Percentiles rank a stretch among this genome's conserved stretches.
Conservation (phyloP, 2,113 vertebrate genomes). For the Amazona vittata region DNA sequence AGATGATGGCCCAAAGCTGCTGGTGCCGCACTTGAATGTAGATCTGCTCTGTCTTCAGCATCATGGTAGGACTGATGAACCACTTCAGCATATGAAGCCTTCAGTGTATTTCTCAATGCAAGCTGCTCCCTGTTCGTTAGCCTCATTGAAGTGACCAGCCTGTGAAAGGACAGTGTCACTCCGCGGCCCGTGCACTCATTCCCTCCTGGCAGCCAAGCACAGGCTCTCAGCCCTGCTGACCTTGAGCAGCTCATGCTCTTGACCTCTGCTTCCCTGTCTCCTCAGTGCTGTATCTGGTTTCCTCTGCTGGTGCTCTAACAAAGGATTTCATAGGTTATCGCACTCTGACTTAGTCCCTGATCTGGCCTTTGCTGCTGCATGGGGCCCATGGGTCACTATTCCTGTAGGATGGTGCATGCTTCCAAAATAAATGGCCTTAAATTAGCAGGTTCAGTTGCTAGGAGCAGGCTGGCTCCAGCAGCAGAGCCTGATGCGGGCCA, state of each 20-base stretch:
- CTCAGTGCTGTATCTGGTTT: background rate
- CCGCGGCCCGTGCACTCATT: background rate
- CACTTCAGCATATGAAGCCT: background rate
- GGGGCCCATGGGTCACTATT: background rate
- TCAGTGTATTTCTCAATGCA: background rate
- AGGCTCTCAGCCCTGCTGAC: background rate
- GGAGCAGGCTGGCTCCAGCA: background rate
- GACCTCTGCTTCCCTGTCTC: background rate
- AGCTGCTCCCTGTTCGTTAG: background rate
- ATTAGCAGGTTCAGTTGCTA: background rate
- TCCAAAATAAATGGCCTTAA: conserved; percentile 11
- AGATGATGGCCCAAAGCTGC: background rate
- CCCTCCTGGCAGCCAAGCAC: background rate
- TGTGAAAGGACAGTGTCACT: background rate
- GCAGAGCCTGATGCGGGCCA: background rate
- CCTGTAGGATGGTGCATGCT: background rate
- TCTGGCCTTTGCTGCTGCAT: background rate
- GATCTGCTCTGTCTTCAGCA: background rate
- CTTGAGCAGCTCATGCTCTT: background rate
- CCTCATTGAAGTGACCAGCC: background rate
- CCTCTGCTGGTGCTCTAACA: background rate
- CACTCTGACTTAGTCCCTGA: background rate
- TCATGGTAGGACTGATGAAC: background rate
- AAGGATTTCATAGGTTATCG: background rate
- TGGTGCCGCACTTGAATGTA: background rate